These are phyloP conservation scores for Spea multiplicata DNA, from an alignment of 2,113 vertebrate species.

Conservation along the genomic window DNA sequence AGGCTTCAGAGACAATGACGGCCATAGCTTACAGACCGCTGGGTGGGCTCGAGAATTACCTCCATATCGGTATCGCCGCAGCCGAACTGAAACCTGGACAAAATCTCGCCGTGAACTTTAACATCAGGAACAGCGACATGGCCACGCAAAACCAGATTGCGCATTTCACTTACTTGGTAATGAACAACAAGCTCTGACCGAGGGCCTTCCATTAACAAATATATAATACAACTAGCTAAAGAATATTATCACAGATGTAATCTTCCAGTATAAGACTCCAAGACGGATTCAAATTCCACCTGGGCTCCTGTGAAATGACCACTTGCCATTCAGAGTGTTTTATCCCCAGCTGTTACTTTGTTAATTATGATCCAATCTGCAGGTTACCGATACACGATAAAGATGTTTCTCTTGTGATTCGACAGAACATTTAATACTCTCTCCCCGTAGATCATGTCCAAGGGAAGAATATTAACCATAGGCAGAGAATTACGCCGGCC, in stretches of 20 bases:
- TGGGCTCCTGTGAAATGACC: no score
- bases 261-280: no score
- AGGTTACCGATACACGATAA: no score
- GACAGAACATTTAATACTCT: neutral
- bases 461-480: constrained; percentile 62
- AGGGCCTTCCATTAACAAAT: no score
- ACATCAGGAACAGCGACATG: constrained; percentile 23
- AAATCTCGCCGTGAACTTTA: constrained; percentile 56
- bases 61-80: constrained; percentile 62
- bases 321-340: no score
- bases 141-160: constrained; percentile 26
- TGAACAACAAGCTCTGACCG: no score
- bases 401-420: no score
- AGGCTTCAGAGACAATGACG: constrained; percentile 56
- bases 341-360: no score
- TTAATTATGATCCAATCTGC: no score
- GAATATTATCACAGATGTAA: no score
- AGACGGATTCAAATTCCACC: no score
- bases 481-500: neutral
- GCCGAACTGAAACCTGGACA: constrained; percentile 51
- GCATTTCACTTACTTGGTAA: constrained; percentile 67
- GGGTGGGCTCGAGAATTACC: constrained; percentile 50
- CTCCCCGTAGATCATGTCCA: constrained; percentile 60
- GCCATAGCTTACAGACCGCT: constrained; percentile 53
- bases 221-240: no score